Base-by-base conservation (phyloP, 2,113 vertebrate species). In the Peromyscus maniculatus region DNA sequence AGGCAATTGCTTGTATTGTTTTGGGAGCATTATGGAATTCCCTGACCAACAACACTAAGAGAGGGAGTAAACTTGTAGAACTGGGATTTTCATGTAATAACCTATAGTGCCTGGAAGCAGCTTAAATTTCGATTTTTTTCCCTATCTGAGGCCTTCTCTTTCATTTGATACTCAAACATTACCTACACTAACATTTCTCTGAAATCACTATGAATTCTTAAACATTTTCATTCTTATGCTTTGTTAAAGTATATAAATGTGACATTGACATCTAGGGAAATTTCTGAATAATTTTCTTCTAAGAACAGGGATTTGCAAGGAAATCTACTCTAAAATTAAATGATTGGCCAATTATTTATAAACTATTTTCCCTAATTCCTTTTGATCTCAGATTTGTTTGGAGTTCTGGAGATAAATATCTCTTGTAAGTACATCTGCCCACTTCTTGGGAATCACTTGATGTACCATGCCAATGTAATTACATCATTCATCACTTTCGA, bases 111-210 rank as follows among this genome's bases (percentile, higher is more conserved):
- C 52, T 11, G 31, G 15, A 36, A 89, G n/a, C 36, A 86, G 46
- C 43, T 16, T 66, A 90, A 90, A 84, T 69, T 36, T 69, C 26
- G 7, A 13, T 75, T 88, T 22, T 92, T 93, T 83, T 46, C 28
- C 90, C 43, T 78, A 36, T 22, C 52, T 89, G 8, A 46, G 31
- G 31, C 9, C 43, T 72, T 90, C 28, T 55, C 24, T 89, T 66
- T 39, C 57, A 93, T 52, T 72, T 96, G 72, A 87, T n/a, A 74
- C 55, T 89, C 83, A 92, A 83, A 79, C 52, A 33, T 66, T 86
- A 57, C 64, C 55, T 64, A 46, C 11, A 83, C 19, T 88, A 88
- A 77, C 36, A 79, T 31, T 84, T 89, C 22, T 72, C 64, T 95
- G 72, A 93, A 93, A 88, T 64, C n/a, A 71, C 36, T 31, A 55